These are phyloP conservation scores for Liparis tanakae DNA, from an alignment of 2,797 vertebrate genomes.

Conservation along the genomic window DNA sequence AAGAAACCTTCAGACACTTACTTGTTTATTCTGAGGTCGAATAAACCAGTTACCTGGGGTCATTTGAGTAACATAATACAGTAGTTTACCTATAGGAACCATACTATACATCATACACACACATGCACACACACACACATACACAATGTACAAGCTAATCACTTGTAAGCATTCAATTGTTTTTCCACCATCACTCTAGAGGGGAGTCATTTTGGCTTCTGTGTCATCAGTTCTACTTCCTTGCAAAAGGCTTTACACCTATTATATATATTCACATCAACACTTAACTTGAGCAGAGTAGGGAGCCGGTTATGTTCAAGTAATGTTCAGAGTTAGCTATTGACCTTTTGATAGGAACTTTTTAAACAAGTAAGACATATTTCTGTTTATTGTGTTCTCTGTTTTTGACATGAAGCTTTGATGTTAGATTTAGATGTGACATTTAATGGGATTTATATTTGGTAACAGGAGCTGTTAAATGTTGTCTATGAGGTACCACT, in stretches of 20 bases:
- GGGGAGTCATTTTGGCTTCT: conserved; percentile 35
- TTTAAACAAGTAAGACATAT: neutral
- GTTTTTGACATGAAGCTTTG: neutral
- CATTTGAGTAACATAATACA: neutral
- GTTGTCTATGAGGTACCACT: neutral
- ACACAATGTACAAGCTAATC: neutral
- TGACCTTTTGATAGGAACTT: neutral
- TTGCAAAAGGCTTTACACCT: conserved; percentile 12
- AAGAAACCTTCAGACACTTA: neutral
- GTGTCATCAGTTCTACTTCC: conserved; percentile 46
- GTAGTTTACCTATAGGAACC: neutral
- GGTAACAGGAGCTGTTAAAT: conserved; percentile 3
- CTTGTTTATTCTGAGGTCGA: neutral
- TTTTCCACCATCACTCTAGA: conserved; percentile 45
- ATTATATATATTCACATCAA: conserved; percentile 51
- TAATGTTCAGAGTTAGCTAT: neutral
- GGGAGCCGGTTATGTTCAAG: neutral
- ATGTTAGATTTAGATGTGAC: neutral
- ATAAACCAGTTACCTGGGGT: neutral
- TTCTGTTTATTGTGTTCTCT: neutral
- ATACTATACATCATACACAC: neutral
- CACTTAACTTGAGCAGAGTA: conserved; percentile 9
- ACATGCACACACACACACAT: conserved; percentile 1
- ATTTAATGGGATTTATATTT: conserved; percentile 3
- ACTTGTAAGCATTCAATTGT: neutral